A percentile compares a stretch with the other conserved stretches of the same genome.
phyloP scores from a whole-genome alignment of 92 coral and sea anemone species.

The Umimayanthus kanabou region DNA sequence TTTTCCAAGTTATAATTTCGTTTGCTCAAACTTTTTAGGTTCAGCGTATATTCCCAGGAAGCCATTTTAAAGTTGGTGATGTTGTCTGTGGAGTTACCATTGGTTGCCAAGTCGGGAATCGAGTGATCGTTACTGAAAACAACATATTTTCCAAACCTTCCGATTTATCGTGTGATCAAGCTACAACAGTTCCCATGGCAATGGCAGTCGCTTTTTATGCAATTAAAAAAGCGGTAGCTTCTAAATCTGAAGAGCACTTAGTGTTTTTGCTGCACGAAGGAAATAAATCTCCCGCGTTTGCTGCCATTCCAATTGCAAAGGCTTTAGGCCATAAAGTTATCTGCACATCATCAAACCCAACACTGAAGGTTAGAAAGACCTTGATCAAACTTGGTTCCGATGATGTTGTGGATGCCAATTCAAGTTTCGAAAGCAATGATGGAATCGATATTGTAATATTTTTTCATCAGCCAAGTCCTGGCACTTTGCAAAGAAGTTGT shows the following conservation, averaged over 20 bases:
- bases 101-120: conserved; percentile 28
- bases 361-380: no score
- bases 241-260: conserved; percentile 5
- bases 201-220: conserved; percentile 28
- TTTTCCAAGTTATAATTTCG: no score
- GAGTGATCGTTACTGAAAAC: conserved; percentile 19
- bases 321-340: no score
- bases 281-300: conserved; percentile 32
- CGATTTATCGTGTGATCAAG: conserved; percentile 31
- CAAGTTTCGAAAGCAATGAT: no score
- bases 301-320: conserved; percentile 39
- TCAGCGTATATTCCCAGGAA: neutral
- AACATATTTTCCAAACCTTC: conserved; percentile 35
- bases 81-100: conserved; percentile 42
- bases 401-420: no score
- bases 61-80: conserved; percentile 40
- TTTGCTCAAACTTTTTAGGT: neutral
- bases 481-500: no score
- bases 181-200: conserved; percentile 43
- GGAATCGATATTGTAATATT: no score
- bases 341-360: no score
- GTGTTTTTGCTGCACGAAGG: conserved; percentile 25
- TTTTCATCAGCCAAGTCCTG: no score
- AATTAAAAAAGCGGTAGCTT: neutral
- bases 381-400: no score